These are phyloP conservation scores for Maniola jurtina DNA, from an alignment of 1,140 invertebrate genomes.

Conservation along the genomic window DNA sequence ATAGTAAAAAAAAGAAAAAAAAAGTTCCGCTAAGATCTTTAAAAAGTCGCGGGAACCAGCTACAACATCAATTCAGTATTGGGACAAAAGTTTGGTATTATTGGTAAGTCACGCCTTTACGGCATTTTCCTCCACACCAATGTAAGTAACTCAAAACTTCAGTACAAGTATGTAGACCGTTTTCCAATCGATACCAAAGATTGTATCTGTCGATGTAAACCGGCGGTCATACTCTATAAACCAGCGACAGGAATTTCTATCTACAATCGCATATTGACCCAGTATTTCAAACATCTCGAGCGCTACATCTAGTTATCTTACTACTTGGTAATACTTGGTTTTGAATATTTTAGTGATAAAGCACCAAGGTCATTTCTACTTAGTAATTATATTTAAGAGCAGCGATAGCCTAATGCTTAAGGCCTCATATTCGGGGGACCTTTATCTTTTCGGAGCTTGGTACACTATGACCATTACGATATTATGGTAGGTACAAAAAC, in stretches of 20 bases:
- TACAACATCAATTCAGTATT: no score
- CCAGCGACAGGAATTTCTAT: conserved; percentile 21
- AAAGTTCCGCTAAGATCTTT: no score
- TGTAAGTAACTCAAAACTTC: not conserved
- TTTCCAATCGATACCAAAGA: conserved; percentile 17
- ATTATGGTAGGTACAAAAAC: no score
- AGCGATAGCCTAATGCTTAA: no score
- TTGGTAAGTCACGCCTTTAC: not conserved
- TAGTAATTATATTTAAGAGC: conserved; percentile 5
- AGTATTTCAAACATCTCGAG: conserved; percentile 36
- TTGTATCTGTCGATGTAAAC: conserved; percentile 11
- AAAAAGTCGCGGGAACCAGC: no score
- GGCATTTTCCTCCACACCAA: not conserved
- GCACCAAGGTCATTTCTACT: conserved; percentile 52
- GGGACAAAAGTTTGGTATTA: not conserved
- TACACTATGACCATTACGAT: no score
- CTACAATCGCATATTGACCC: conserved; percentile 38
- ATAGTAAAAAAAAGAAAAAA: no score
- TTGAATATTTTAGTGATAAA: conserved; percentile 55
- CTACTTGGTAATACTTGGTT: conserved; percentile 28
- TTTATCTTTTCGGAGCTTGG: no score
- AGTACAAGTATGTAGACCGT: not conserved
- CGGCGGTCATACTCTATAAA: conserved; percentile 23
- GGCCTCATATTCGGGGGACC: no score
- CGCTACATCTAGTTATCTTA: conserved; percentile 30